phyloP scores from a whole-genome alignment of 2,888 invertebrate species.

The Saturnia japonica region DNA sequence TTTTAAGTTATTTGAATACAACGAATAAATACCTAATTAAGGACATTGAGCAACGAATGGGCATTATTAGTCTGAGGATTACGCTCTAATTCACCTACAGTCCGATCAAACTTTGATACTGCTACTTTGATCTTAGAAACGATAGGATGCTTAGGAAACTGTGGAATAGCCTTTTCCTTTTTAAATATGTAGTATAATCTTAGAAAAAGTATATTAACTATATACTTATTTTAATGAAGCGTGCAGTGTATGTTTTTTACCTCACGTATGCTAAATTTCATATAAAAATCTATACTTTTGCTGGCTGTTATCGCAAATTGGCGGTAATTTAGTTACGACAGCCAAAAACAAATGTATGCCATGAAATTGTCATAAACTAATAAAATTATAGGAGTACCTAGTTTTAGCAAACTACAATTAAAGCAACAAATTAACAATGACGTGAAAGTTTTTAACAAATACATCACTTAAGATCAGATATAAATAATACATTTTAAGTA shows the following conservation, averaged over 20 bases:
- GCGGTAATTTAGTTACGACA: background rate
- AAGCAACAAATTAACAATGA: too few relatives aligned
- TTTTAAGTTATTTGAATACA: background rate
- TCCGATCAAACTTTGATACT: slow-evolving; percentile 6
- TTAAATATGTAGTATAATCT: background rate
- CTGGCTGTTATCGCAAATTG: background rate
- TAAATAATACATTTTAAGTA: too few relatives aligned
- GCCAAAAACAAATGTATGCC: background rate
- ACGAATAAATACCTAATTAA: background rate
- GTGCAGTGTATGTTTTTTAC: background rate
- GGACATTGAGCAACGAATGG: background rate
- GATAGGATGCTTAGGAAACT: slow-evolving; percentile 1
- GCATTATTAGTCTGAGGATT: slow-evolving; percentile 3
- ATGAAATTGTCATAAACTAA: background rate
- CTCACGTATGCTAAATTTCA: background rate
- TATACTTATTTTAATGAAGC: background rate
- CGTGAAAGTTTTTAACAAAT: background rate
- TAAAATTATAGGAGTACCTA: background rate
- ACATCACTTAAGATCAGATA: too few relatives aligned
- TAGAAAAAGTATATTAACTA: background rate
- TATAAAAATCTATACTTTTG: background rate
- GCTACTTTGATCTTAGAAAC: background rate
- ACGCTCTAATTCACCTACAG: slow-evolving; percentile 11
- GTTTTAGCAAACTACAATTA: too few relatives aligned
- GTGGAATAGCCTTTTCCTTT: background rate